Evolutionary conservation across 2,888 invertebrate species (phyloP), one percentile per base, ranked within the genome.

Genomic region (Sturmia bella): DNA sequence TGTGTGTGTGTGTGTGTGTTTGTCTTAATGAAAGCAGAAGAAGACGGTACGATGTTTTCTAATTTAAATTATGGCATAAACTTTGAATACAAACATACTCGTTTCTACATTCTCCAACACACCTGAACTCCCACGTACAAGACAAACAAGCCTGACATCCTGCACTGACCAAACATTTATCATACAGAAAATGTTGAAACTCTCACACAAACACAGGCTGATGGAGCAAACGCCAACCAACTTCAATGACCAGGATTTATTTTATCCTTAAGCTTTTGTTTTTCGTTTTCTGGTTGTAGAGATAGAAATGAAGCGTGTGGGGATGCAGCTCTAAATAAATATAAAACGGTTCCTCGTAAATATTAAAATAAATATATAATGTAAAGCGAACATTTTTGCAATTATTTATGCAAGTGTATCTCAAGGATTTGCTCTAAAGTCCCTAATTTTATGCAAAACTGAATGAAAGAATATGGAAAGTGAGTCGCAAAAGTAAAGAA

Each of bases 351-450:
- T 45, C 59, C 66, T 76, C 59, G 43, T 59, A 80, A 52, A 66
- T 52, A 80, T 56, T 61, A 74, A 74, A 52, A 27, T 48, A 19
- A 54, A 19, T 77, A 59, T 54, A 43, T 72, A 64, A 75, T 9
- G 77, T 32, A 27, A 19, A 19, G 32, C 19, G 27, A 77, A 24
- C 43, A 37, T 41, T 52, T 68, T 69, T 76, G 69, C 24, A 61
- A 61, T 75, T 75, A 75, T 59, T 52, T 76, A 4, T 48, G 41
- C 17, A 54, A 39, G 69, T 19, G 39, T 56, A 87, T 87, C 88
- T 88, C 88, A 89, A 89, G 88, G 88, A 87, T 88, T 87, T 87
- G 85, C 85, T 85, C 86, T 86, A 84, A 74, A 77, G 83, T 83
- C 43, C 70, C 80, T 76, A 79, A 81, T 76, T 75, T 76, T 70